These are phyloP conservation scores for Dendrocincla tyrannina DNA, from an alignment of 2,797 vertebrate genomes.

Conservation along the genomic window DNA sequence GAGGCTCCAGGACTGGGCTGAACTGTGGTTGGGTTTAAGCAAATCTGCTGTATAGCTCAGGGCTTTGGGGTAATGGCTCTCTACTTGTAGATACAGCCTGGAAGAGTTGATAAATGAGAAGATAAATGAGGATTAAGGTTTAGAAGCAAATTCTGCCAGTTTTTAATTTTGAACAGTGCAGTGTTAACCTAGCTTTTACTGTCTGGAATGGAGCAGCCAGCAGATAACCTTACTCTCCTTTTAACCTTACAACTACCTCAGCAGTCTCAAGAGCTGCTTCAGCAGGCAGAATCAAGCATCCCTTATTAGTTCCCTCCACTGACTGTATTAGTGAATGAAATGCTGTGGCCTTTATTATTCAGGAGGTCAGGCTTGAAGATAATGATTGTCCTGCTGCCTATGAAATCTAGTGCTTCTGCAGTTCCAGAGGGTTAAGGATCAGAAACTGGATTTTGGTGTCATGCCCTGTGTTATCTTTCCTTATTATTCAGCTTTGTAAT, in stretches of 20 bases:
- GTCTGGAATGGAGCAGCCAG: background rate
- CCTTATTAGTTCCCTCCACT: background rate
- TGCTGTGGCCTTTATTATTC: background rate
- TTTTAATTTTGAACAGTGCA: background rate
- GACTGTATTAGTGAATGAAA: background rate
- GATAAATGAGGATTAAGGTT: background rate
- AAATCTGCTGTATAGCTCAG: background rate
- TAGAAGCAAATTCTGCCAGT: background rate
- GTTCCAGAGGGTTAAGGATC: background rate
- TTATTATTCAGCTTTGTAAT: background rate
- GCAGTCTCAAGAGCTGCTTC: conserved; percentile 3
- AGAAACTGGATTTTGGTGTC: background rate
- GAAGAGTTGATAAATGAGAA: background rate
- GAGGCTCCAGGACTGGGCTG: background rate
- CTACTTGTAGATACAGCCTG: background rate
- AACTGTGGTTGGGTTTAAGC: background rate
- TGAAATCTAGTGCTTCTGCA: background rate
- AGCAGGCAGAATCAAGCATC: background rate
- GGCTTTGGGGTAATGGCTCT: background rate
- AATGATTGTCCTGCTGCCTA: background rate
- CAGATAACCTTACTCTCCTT: background rate
- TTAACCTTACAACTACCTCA: background rate
- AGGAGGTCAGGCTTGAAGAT: conserved; percentile 2
- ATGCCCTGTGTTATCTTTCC: background rate
- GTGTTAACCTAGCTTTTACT: background rate